A percentile compares a stretch with the other conserved stretches of the same genome.
These are phyloP conservation scores for Calameuta filiformis DNA, from an alignment of 2,888 invertebrate species.

Conservation along the genomic window DNA sequence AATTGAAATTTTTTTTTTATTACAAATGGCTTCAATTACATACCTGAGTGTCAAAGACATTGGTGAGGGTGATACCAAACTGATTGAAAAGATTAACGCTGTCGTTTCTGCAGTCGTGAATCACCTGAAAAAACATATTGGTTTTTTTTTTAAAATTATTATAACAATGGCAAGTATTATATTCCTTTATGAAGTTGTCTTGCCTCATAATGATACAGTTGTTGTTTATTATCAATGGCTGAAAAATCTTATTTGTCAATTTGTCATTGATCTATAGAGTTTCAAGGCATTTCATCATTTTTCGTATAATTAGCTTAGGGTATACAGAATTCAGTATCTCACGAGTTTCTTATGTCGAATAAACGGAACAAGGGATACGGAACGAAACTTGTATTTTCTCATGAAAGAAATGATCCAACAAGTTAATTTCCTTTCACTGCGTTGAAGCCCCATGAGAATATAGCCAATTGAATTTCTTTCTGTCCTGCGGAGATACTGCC, in stretches of 20 bases:
- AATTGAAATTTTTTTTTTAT: not conserved
- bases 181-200: not conserved
- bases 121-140: constrained; percentile 69
- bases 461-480: not conserved
- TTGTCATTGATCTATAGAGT: not conserved
- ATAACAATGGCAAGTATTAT: not conserved
- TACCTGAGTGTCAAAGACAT: constrained; percentile 92
- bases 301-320: not conserved
- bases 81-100: constrained; percentile 88
- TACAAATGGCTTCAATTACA: constrained; percentile 3
- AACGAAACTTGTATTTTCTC: not conserved
- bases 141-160: no score
- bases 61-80: constrained; percentile 83
- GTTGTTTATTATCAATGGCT: not conserved
- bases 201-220: not conserved
- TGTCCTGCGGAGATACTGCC: not conserved
- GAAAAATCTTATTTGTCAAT: not conserved
- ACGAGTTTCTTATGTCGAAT: not conserved
- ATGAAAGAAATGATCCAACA: not conserved
- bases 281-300: not conserved
- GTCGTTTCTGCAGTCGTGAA: constrained; percentile 93
- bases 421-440: not conserved
- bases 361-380: not conserved
- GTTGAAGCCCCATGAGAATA: not conserved
- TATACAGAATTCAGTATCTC: not conserved